phyloP scores from a whole-genome alignment of 2,888 invertebrate species.

The Catocala nupta region DNA sequence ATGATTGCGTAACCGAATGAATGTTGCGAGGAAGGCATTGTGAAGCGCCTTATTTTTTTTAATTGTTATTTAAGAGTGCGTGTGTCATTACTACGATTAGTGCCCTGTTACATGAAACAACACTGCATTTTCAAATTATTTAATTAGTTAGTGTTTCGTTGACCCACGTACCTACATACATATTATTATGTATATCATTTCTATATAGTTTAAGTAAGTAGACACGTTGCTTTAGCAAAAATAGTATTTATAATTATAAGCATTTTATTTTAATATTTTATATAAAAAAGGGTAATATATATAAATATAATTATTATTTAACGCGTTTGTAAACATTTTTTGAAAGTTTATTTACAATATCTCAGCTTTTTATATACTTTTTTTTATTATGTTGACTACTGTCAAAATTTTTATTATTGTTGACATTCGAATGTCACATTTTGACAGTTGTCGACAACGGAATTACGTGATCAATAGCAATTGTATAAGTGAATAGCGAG shows the following conservation, averaged over 20 bases:
- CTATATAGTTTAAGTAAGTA: constrained; percentile 16
- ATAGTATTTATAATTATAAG: constrained; percentile 28
- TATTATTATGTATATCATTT: constrained; percentile 6
- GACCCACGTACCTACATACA: background rate
- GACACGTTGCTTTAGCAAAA: constrained; percentile 29
- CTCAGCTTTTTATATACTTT: constrained; percentile 22
- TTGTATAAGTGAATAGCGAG: constrained; percentile 2
- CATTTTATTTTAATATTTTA: constrained; percentile 25
- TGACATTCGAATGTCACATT: constrained; percentile 27
- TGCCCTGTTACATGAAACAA: constrained; percentile 11
- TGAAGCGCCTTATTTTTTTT: constrained; percentile 1
- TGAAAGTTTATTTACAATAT: constrained; percentile 26
- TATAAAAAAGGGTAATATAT: constrained; percentile 29
- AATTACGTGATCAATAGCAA: constrained; percentile 44
- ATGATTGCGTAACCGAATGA: background rate
- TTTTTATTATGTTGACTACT: constrained; percentile 27
- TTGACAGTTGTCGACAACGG: constrained; percentile 37
- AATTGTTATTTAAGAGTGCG: constrained; percentile 14
- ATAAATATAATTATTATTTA: constrained; percentile 27
- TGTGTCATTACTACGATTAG: constrained; percentile 31
- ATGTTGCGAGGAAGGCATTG: background rate
- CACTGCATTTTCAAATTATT: constrained; percentile 16
- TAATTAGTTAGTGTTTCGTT: constrained; percentile 8
- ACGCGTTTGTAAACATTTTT: constrained; percentile 21
- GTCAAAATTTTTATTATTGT: constrained; percentile 33